Evolutionary conservation across 2,113 vertebrate genomes (phyloP), one percentile per base, ranked within the genome.

Genomic region (Salminus brasiliensis): DNA sequence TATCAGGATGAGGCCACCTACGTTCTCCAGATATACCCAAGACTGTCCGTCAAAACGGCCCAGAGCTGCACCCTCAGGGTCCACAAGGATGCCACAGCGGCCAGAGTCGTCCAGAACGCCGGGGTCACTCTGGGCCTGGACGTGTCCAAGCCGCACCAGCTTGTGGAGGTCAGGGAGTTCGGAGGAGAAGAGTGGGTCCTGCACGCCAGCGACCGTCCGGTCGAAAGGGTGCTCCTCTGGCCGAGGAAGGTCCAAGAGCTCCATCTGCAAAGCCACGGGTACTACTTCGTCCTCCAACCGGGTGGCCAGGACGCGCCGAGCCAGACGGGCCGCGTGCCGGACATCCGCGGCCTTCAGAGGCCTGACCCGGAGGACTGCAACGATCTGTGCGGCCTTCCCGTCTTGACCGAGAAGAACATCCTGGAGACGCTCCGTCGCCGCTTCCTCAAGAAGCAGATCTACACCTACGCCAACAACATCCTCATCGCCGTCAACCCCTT

Each of bases 401-500:
- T 90, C 73, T 83, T 97, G 73, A 96, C 93, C 0, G 95, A 98
- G 87, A 87, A 88, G 4, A 90, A 74, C 0, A 91, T 98, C 18
- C 87, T 98, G 47, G 87, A 91, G 57, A 93, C 90, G 11, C 91
- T 99, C 53, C 92, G 89, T 21, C 85, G 85, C 18, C 97, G 97
- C 81, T 99, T 99, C 88, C 78, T 92, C 10, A 93, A 91, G 18
- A 91, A 90, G 41, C 95, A 96, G 79, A 98, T 99, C 84, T 99
- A 99, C 88, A 99, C 97, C 0, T 98, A 97, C 0, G 94, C 94
- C 0, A 92, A 95, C 15, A 95, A 95, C 74, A 95, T 99, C 87
- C 94, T 99, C 9, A 89, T 99, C 16, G 96, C 97, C 0, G 84
- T 99, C 80, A 99, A 99, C 84, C 97, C 97, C 74, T 98, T 98